Evolutionary conservation across 1,140 invertebrate species (phyloP), one percentile per base, ranked within the genome.

Genomic region (Drosophila oshimai): DNA sequence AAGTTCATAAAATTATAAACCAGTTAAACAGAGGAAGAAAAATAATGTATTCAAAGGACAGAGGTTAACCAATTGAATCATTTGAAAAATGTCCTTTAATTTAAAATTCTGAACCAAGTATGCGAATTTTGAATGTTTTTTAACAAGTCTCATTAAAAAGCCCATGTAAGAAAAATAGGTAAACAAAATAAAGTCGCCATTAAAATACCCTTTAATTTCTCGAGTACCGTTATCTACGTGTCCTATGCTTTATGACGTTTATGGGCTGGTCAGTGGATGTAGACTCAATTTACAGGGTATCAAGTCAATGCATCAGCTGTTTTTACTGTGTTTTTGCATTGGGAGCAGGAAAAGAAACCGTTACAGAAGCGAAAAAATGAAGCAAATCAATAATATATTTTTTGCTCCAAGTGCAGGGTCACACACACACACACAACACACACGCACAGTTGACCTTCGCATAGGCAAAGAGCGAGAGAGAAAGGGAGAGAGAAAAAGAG

Each of bases 381-480:
- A 64, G 71, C 65, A 79, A 84, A 84, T 84, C 80, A 84, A 84
- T 84, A 84, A 84, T 29, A 33, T 45, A 22, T 71, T 24, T 60
- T 71, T 49, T 50, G 73, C 75, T 70, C 31, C 81, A 80, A 87
- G 75, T 87, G 81, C 80, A 86, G 81, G 76, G 79, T 84, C 74
- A 60, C 67, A 31, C 55, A 50, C 46, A 47, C 51, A 47, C 18
- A 50, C 34, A 41, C 44, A 29, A 31, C 24, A 54, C 39, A 64
- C 29, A 65, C 37, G 57, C 31, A 57, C 10, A 60, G 41, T 39
- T 81, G 78, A 79, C 75, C 77, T 80, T 83, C 72, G 60, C 44
- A 64, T 36, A 31, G n/a, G 26, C 31, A 13, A 31, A 20, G 34
- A 22, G 22, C 20, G 15, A 24, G 33, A 7, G 7, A 26, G 33